These are phyloP conservation scores for Limanda limanda DNA, from an alignment of 2,113 vertebrate species.

Conservation along the genomic window DNA sequence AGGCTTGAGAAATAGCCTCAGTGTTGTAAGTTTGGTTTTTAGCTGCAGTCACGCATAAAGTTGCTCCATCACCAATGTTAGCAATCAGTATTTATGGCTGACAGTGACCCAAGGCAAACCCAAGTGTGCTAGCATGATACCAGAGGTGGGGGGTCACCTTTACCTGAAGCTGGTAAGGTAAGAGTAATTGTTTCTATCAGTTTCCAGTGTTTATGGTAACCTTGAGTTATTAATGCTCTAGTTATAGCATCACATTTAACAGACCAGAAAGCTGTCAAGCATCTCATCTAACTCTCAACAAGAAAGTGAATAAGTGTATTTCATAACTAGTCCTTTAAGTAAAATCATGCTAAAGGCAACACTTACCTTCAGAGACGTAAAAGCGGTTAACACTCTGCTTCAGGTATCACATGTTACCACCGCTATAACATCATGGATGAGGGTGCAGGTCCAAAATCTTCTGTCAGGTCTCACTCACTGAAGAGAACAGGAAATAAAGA, in stretches of 20 bases:
- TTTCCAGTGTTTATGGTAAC: no score
- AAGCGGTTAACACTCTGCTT: constrained; percentile 22
- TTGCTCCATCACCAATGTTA: no score
- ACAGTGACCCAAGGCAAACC: no score
- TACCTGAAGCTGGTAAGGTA: no score
- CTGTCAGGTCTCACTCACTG: constrained; percentile 28
- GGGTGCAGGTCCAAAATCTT: constrained; percentile 42
- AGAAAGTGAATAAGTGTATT: neutral
- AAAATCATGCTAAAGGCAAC: neutral
- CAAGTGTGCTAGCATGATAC: no score
- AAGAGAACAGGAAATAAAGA: neutral
- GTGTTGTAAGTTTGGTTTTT: no score
- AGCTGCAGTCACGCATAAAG: no score
- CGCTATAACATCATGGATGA: constrained; percentile 51
- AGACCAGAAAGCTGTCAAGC: neutral
- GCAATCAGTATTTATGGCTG: no score
- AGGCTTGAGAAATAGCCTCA: no score
- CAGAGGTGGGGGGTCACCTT: no score
- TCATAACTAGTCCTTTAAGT: neutral
- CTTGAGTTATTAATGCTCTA: neutral
- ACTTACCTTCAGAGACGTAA: constrained; percentile 70
- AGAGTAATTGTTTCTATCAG: no score
- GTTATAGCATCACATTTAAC: neutral
- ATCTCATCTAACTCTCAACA: no score
- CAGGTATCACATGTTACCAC: constrained; percentile 73